Evolutionary conservation across 35 echinoderm and acorn worm species (phyloP).

Genomic region (Ophiothrix spiculata): DNA sequence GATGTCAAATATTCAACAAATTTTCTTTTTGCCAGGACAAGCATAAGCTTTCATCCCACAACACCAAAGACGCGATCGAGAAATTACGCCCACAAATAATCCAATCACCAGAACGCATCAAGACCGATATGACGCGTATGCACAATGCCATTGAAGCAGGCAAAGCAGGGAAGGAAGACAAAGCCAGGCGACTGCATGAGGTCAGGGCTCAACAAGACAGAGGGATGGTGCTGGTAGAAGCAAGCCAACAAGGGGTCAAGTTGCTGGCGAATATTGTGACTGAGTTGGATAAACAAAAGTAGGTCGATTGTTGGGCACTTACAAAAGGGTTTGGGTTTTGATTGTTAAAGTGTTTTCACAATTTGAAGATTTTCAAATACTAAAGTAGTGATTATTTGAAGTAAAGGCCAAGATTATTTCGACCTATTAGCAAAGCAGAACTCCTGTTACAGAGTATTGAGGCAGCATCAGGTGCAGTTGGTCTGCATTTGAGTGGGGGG

Average conservation of each 20-base stretch:
- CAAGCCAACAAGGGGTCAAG: conserved; percentile 55
- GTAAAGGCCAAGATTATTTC: no score
- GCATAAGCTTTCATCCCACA: conserved; percentile 55
- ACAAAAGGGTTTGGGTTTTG: no score
- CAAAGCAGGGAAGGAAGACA: conserved; percentile 76
- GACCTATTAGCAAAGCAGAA: no score
- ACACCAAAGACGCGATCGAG: conserved; percentile 46
- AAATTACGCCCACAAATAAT: conserved; percentile 78
- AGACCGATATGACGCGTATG: conserved; percentile 83
- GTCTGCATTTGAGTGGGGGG: no score
- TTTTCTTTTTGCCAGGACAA: conserved; percentile 60
- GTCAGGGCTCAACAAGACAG: conserved; percentile 57
- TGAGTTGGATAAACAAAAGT: conserved; percentile 79
- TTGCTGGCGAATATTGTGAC: conserved; percentile 55
- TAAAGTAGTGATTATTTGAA: no score
- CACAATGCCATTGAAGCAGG: conserved; percentile 53
- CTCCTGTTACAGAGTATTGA: no score
- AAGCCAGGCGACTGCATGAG: conserved; percentile 66
- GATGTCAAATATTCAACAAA: neutral
- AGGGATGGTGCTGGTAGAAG: conserved; percentile 27
- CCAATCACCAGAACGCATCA: conserved; percentile 98
- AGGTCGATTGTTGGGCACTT: no score
- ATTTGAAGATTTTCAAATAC: no score
- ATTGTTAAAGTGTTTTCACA: no score
- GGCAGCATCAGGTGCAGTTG: no score